These are phyloP conservation scores for Loripinus fragilis DNA, from an alignment of 2,888 invertebrate species.

Conservation along the genomic window DNA sequence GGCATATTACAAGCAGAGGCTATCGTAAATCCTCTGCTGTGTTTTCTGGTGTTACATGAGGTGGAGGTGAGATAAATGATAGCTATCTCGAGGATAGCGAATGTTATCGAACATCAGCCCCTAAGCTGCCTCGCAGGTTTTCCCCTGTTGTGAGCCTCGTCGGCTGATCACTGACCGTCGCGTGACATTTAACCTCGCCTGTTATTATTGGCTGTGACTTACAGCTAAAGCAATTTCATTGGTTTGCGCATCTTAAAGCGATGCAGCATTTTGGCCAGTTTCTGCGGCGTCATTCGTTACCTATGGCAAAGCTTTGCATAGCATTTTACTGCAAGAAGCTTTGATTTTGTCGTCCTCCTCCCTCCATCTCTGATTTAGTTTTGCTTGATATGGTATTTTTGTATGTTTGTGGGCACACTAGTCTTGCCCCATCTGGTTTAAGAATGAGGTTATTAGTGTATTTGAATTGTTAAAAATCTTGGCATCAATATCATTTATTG, in stretches of 20 bases:
- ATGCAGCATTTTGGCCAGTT: too few relatives aligned
- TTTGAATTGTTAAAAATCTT: neutral
- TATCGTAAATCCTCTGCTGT: neutral
- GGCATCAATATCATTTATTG: neutral
- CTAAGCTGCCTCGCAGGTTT: neutral
- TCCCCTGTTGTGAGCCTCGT: neutral
- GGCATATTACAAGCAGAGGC: neutral
- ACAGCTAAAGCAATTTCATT: too few relatives aligned
- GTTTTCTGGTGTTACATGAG: neutral
- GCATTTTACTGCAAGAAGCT: too few relatives aligned
- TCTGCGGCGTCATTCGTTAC: too few relatives aligned
- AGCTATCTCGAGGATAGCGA: neutral
- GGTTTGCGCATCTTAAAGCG: too few relatives aligned
- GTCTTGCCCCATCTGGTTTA: conserved; percentile 17
- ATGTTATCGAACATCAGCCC: conserved; percentile 4
- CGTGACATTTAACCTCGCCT: neutral
- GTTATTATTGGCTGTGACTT: neutral
- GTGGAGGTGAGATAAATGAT: conserved; percentile 2
- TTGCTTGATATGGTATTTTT: too few relatives aligned
- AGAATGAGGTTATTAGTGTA: neutral
- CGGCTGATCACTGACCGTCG: neutral
- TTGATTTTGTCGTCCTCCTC: too few relatives aligned
- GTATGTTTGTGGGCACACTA: too few relatives aligned
- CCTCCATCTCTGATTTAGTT: too few relatives aligned
- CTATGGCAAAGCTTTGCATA: too few relatives aligned